Evolutionary conservation across 2,113 vertebrate genomes (phyloP).

Genomic region (Orthochromis malagaraziensis): DNA sequence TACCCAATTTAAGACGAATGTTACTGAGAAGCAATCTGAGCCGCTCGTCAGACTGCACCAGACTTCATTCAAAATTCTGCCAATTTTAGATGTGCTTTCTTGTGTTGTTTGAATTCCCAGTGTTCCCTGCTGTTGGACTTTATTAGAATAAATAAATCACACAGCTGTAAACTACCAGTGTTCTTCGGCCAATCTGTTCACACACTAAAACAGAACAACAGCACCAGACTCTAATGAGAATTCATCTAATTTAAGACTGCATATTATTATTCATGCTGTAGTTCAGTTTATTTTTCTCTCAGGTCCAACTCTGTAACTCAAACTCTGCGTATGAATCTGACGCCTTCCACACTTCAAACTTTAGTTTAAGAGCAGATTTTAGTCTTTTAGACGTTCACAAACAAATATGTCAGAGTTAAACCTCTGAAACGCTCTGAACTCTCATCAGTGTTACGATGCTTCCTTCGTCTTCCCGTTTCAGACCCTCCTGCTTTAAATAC

Average conservation of each 20-base stretch:
- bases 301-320: neutral
- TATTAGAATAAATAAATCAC: neutral
- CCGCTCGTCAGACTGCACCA: neutral
- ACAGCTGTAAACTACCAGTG: neutral
- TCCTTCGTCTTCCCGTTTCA: fast-evolving
- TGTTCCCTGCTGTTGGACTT: neutral
- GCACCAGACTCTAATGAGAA: neutral
- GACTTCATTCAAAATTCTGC: neutral
- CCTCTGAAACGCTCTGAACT: neutral
- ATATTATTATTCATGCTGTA: neutral
- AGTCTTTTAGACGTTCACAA: neutral
- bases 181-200: neutral
- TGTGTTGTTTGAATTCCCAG: neutral
- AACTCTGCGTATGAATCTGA: neutral
- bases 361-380: neutral
- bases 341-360: neutral
- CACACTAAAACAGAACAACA: neutral
- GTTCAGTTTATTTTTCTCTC: neutral
- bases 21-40: neutral
- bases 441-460: neutral
- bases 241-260: neutral
- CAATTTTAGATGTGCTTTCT: neutral
- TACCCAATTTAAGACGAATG: neutral
- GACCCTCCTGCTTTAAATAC: neutral
- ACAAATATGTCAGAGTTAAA: neutral